A percentile compares a stretch with the other conserved stretches of the same genome.
phyloP scores from a whole-genome alignment of 2,888 invertebrate genomes.

The Ligdia adustata region DNA sequence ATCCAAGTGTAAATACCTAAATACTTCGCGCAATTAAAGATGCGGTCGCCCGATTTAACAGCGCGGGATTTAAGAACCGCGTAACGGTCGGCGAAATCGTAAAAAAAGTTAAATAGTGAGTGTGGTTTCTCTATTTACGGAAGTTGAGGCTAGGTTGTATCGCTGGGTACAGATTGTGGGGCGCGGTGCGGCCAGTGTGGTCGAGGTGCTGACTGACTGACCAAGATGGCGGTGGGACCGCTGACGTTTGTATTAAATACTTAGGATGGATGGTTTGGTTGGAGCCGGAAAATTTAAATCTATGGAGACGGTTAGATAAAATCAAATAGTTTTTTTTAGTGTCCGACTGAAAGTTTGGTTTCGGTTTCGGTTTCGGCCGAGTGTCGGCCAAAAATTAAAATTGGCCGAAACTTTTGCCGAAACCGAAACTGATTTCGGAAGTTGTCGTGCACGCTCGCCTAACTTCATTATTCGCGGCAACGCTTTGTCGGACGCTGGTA shows the following conservation, averaged over 20 bases:
- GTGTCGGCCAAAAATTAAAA: too few species aligned
- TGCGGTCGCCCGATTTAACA: slow-evolving; percentile 54
- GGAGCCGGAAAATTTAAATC: too few species aligned
- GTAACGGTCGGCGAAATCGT: slow-evolving; percentile 57
- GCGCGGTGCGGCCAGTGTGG: slow-evolving; percentile 65
- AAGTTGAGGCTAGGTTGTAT: slow-evolving; percentile 51
- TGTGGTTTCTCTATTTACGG: slow-evolving; percentile 81
- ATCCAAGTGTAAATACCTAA: slow-evolving; percentile 10
- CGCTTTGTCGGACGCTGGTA: too few species aligned
- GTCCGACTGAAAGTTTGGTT: too few species aligned
- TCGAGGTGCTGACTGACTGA: slow-evolving; percentile 48
- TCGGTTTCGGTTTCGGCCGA: too few species aligned
- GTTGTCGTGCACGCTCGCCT: too few species aligned
- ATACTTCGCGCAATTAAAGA: slow-evolving; percentile 48
- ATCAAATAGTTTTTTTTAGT: too few species aligned
- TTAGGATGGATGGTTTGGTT: too few species aligned
- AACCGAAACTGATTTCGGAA: too few species aligned
- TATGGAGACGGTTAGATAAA: too few species aligned
- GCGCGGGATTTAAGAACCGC: slow-evolving; percentile 49
- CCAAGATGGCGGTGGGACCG: slow-evolving; percentile 15
- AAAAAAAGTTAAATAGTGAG: slow-evolving; percentile 71
- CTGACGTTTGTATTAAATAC: slow-evolving; percentile 9
- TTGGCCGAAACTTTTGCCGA: too few species aligned
- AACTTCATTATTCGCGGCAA: too few species aligned
- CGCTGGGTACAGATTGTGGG: slow-evolving; percentile 63